Conservation (phyloP, 2,797 vertebrate species). For the Danionella dracula region DNA sequence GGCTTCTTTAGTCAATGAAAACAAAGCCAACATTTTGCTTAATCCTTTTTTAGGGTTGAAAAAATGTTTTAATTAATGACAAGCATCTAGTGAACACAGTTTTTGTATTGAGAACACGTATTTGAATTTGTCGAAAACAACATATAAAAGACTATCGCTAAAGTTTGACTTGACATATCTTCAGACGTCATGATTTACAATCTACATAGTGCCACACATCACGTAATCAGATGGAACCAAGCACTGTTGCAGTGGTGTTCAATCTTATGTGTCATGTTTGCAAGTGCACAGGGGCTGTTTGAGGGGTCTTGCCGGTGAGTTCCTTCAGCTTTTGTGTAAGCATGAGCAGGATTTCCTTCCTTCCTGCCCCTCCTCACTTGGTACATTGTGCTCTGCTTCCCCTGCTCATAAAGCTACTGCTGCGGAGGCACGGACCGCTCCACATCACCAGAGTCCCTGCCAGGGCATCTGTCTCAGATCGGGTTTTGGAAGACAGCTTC, state of each 20-base stretch:
- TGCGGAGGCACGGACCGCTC: slow-evolving; percentile 24
- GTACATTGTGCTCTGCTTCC: slow-evolving; percentile 78
- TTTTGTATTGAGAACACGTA: too few species aligned
- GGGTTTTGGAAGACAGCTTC: slow-evolving; percentile 18
- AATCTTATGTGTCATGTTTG: slow-evolving; percentile 32
- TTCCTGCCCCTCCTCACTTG: slow-evolving; percentile 72
- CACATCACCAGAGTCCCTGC: slow-evolving; percentile 13
- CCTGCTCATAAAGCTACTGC: slow-evolving; percentile 46
- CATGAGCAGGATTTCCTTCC: slow-evolving; percentile 71
- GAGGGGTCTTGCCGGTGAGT: slow-evolving; percentile 45
- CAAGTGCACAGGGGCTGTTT: slow-evolving; percentile 30
- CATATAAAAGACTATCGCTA: too few species aligned
- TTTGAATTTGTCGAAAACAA: too few species aligned
- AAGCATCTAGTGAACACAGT: too few species aligned
- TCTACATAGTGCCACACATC: too few species aligned
- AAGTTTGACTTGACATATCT: too few species aligned
- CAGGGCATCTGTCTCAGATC: slow-evolving; percentile 32
- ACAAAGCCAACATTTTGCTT: too few species aligned
- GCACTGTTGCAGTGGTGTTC: background rate
- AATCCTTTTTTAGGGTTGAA: too few species aligned
- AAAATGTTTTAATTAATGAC: too few species aligned
- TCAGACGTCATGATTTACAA: too few species aligned
- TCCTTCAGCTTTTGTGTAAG: slow-evolving; percentile 65
- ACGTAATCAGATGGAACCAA: background rate
- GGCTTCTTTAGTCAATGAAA: too few species aligned